These are phyloP conservation scores for Daphoenositta chrysoptera DNA, from an alignment of 2,113 vertebrate genomes.

Conservation along the genomic window DNA sequence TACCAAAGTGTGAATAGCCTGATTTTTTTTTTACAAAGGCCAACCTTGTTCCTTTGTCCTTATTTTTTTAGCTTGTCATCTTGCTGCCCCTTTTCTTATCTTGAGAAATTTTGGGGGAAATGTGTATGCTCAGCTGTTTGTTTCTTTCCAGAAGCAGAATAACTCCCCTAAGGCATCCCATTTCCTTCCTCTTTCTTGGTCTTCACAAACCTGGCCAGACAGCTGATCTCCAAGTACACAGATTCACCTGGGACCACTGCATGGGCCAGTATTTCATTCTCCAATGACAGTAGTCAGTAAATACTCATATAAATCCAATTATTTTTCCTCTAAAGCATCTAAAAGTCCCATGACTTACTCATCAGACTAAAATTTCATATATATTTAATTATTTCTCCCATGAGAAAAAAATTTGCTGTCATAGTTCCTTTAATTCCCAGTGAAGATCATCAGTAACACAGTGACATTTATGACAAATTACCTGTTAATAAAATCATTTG, in stretches of 20 bases:
- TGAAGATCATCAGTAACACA: neutral
- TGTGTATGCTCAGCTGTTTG: neutral
- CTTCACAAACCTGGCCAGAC: neutral
- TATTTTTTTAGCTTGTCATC: neutral
- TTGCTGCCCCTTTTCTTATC: neutral
- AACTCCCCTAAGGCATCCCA: neutral
- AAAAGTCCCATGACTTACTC: neutral
- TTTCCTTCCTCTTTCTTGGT: neutral
- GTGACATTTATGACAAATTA: neutral
- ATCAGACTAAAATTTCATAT: neutral
- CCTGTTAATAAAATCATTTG: neutral
- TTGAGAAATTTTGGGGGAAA: neutral
- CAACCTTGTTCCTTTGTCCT: neutral
- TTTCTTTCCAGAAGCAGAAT: neutral
- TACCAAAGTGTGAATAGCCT: neutral
- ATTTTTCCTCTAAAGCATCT: neutral
- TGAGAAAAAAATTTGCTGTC: neutral
- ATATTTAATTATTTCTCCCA: neutral
- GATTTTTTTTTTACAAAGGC: neutral
- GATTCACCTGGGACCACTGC: rapidly evolving
- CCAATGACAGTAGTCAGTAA: neutral
- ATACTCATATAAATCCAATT: neutral
- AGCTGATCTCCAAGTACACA: neutral
- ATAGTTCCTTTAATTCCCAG: neutral
- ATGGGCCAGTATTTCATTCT: neutral